These are phyloP conservation scores for Chlorodrepanis virens DNA, from an alignment of 2,113 vertebrate genomes.

Conservation along the genomic window DNA sequence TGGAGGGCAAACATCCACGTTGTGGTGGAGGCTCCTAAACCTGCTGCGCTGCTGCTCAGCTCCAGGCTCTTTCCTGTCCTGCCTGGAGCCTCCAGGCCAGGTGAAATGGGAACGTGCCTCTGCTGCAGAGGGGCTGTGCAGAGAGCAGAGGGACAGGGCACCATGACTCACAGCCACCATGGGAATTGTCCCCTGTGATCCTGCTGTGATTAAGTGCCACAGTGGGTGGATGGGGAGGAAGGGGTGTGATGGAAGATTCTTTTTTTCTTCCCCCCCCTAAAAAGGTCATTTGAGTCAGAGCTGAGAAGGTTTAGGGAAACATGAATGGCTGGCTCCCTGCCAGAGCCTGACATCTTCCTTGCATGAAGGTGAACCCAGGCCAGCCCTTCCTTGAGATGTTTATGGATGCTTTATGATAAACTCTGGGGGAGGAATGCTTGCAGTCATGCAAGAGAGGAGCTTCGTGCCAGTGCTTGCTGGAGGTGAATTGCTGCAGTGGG, in stretches of 20 bases:
- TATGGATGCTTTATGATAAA: conserved; percentile 41
- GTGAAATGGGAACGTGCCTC: not conserved
- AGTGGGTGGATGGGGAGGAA: conserved; percentile 46
- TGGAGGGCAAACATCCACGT: not conserved
- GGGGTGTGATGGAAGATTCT: conserved; percentile 5
- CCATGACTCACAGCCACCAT: not conserved
- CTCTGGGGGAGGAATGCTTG: conserved; percentile 33
- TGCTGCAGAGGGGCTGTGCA: not conserved
- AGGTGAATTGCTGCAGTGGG: not conserved
- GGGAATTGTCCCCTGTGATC: not conserved
- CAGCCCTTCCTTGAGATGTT: conserved; percentile 47
- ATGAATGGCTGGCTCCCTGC: conserved; percentile 51
- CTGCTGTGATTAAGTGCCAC: not conserved
- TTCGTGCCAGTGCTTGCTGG: conserved; percentile 35
- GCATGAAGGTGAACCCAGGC: conserved; percentile 56
- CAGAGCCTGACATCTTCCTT: conserved; percentile 42
- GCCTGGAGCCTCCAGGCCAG: not conserved
- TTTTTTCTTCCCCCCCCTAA: rapidly evolving
- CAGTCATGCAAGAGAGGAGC: conserved; percentile 11
- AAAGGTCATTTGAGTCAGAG: conserved; percentile 19
- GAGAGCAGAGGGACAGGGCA: not conserved
- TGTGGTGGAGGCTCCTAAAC: not conserved
- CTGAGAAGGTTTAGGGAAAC: conserved; percentile 14
- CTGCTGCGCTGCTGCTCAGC: not conserved
- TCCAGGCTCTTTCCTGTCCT: not conserved